A percentile compares a stretch with the other conserved stretches of the same genome.
These are phyloP conservation scores for Macrostomum lignano DNA, from an alignment of 1,140 invertebrate species.

Conservation along the genomic window DNA sequence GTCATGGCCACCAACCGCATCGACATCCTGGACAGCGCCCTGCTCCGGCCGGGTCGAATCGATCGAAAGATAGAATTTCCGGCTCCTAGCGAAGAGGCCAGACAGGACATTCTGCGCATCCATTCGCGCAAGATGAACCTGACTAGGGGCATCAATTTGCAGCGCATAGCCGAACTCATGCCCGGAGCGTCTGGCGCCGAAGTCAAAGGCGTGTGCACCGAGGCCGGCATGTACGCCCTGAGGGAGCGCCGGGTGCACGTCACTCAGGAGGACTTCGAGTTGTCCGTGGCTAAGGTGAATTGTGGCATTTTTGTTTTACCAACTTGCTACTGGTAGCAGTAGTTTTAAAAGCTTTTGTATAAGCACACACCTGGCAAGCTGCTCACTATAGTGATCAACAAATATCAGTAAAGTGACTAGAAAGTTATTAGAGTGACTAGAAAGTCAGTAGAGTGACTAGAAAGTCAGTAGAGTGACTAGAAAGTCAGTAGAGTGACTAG, in stretches of 20 bases:
- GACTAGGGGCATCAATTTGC: conserved; percentile 81
- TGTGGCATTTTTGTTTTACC: too few relatives aligned
- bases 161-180: conserved; percentile 97
- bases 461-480: too few relatives aligned
- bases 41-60: conserved; percentile 80
- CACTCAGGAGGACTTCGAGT: conserved; percentile 98
- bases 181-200: conserved; percentile 94
- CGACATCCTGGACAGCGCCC: conserved; percentile 85
- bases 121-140: conserved; percentile 99
- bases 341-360: too few relatives aligned
- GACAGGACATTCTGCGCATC: conserved; percentile 78
- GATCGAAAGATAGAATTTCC: conserved; percentile 98
- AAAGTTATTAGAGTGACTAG: too few relatives aligned
- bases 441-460: too few relatives aligned
- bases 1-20: conserved; percentile 98
- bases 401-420: too few relatives aligned
- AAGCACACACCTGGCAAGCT: too few relatives aligned
- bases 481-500: too few relatives aligned
- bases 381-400: too few relatives aligned
- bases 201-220: conserved; percentile 94
- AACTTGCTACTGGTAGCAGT: too few relatives aligned
- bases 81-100: conserved; percentile 90
- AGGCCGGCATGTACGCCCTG: conserved; percentile 97
- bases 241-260: conserved; percentile 89
- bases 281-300: conserved; percentile 90